phyloP scores from a whole-genome alignment of 2,113 vertebrate species.

The Eulacestoma nigropectus region DNA sequence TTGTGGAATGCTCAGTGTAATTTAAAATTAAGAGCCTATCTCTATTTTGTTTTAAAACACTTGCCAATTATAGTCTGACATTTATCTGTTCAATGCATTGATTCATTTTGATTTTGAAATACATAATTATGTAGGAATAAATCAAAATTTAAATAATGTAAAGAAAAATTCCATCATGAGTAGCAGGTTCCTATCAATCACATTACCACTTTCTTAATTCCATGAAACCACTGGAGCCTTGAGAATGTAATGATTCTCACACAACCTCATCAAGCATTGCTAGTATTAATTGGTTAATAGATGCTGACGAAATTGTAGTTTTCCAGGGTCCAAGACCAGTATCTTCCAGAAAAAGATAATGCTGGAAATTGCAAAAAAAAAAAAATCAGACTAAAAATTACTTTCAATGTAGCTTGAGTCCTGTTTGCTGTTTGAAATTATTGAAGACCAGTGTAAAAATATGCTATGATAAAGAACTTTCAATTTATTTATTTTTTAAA shows the following conservation, averaged over 20 bases:
- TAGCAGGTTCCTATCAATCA: not conserved
- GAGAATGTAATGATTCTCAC: not conserved
- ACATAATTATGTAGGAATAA: not conserved
- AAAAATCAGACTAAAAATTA: not conserved
- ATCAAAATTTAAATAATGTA: conserved; percentile 50
- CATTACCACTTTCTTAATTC: not conserved
- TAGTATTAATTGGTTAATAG: not conserved
- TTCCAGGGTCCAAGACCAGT: not conserved
- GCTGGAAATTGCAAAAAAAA: not conserved
- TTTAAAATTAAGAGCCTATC: not conserved
- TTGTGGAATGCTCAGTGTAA: not conserved
- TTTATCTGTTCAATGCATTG: not conserved
- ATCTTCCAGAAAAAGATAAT: not conserved
- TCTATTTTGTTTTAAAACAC: not conserved
- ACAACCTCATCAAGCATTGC: not conserved
- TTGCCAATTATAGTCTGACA: not conserved
- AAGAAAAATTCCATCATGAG: not conserved
- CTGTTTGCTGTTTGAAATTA: not conserved
- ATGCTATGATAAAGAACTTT: not conserved
- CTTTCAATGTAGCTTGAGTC: not conserved
- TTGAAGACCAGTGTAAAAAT: not conserved
- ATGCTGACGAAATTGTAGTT: not conserved
- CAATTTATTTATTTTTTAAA: not conserved
- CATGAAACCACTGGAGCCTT: not conserved
- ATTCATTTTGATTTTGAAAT: conserved; percentile 25